phyloP scores from a whole-genome alignment of 1,140 invertebrate genomes.

The Sycobia sp. region DNA sequence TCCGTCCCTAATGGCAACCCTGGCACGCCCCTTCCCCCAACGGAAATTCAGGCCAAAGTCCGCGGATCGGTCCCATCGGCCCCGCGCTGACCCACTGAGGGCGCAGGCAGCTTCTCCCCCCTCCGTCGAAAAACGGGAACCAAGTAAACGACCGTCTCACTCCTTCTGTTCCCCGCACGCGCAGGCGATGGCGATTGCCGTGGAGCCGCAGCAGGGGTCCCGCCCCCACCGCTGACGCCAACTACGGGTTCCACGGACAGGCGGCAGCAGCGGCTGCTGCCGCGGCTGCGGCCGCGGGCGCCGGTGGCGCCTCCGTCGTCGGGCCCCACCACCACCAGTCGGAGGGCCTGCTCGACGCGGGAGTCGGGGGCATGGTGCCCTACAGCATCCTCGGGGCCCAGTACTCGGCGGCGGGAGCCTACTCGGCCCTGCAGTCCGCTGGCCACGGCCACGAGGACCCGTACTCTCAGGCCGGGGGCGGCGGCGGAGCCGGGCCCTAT shows the following conservation, averaged over 20 bases:
- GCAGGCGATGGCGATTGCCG: slow-evolving; percentile 57
- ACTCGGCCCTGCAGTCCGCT: slow-evolving; percentile 52
- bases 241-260: slow-evolving; percentile 68
- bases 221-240: slow-evolving; percentile 67
- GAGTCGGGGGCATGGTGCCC: slow-evolving; percentile 33
- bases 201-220: slow-evolving; percentile 59
- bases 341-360: slow-evolving; percentile 16
- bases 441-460: slow-evolving; percentile 36
- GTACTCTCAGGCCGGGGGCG: slow-evolving; percentile 39
- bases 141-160: background rate
- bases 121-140: too few species aligned
- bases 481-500: slow-evolving; percentile 49
- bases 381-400: slow-evolving; percentile 54
- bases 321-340: slow-evolving; percentile 38
- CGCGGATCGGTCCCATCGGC: background rate
- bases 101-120: too few species aligned
- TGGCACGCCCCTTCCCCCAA: background rate
- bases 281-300: slow-evolving; percentile 43
- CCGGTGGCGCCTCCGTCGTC: slow-evolving; percentile 42
- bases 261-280: slow-evolving; percentile 30
- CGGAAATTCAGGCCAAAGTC: background rate
- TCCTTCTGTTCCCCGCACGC: too few species aligned
- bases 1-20: background rate
- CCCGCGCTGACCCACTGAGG: background rate
- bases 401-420: slow-evolving; percentile 50